Conservation (phyloP, 2,797 vertebrate genomes). For the Mastacembelus armatus region DNA sequence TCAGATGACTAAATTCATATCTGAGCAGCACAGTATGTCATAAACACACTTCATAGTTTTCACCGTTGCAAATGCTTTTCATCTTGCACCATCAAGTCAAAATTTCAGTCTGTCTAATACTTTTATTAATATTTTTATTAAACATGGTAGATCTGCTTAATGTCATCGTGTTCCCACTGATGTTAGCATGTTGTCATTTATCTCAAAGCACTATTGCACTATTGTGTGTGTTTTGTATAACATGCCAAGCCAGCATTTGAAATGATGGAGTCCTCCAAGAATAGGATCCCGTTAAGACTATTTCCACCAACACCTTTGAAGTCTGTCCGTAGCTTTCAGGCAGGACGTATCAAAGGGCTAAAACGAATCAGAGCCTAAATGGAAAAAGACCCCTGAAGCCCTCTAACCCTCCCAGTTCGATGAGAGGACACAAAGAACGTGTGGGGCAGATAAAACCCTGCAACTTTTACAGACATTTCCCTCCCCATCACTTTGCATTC, state of each 20-base stretch:
- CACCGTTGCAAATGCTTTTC: too few species aligned
- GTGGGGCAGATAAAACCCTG: slow-evolving; percentile 54
- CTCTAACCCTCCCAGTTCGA: slow-evolving; percentile 39
- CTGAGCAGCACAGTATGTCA: too few species aligned
- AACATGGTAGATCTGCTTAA: neutral
- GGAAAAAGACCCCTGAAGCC: slow-evolving; percentile 70
- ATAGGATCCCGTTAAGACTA: slow-evolving; percentile 48
- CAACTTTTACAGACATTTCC: slow-evolving; percentile 46
- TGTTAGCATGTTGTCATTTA: neutral
- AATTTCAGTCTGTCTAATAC: too few species aligned
- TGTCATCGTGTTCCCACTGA: neutral
- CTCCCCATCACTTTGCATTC: slow-evolving; percentile 64
- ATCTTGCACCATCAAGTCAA: neutral
- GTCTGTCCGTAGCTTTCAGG: slow-evolving; percentile 53
- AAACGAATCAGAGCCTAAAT: slow-evolving; percentile 71
- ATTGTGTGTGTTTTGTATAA: slow-evolving; percentile 23
- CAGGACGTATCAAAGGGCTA: slow-evolving; percentile 50
- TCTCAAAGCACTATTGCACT: too few species aligned
- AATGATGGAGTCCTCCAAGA: slow-evolving; percentile 38
- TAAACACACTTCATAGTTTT: neutral
- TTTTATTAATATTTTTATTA: too few species aligned
- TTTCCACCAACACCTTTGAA: slow-evolving; percentile 74
- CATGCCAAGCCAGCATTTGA: slow-evolving; percentile 45
- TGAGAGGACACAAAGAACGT: slow-evolving; percentile 54
- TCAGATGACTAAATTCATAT: too few species aligned